Base-by-base conservation (phyloP, 2,797 vertebrate genomes). In the Heteromormyrus szaboi region DNA sequence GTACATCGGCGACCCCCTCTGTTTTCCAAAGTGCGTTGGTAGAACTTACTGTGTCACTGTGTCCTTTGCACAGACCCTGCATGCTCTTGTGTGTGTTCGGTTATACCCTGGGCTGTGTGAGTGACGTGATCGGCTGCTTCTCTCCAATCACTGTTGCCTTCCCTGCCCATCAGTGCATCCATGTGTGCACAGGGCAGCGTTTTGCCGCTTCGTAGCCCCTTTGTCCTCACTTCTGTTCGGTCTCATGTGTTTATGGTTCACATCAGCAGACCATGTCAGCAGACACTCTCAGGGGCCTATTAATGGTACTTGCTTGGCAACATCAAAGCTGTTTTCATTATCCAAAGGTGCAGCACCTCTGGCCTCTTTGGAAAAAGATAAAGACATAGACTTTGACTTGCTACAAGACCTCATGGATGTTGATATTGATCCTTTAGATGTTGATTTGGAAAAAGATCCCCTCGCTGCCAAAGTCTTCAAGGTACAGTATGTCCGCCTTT, bases 371-470 rank as follows among this genome's bases (percentile, higher is more conserved):
- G 99, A 99, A 96, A 99, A 99, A 97, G 99, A 99, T 96, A 99
- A 99, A 96, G 99, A 99, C 95, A 98, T 99, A 95, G 99, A 99
- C 95, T 98, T 99, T 96, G 99, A 99, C 93, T 96, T 99, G 94
- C 97, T 99, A 91, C 99, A 99, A 95, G 99, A 99, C 96, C 94
- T 99, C 93, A 99, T 99, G 98, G 99, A 99, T 97, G 98, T 99
- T 92, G 98, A 99, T 96, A 99, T 99, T 95, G 98, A 99, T 97
- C 99, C 99, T 96, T 97, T 99, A 97, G 99, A 99, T 97, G 99
- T 99, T 96, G 98, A 99, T 98, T 97, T 99, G 96, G 98, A 99
- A 96, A 99, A 99, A 95, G 99, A 99, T 97, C 98, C 98, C 14
- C 98, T 99, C 86, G 99, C 99, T 93, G 98, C 98, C 94, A 99